Conservation (phyloP, 2,113 vertebrate genomes). For the Eolophus roseicapilla region DNA sequence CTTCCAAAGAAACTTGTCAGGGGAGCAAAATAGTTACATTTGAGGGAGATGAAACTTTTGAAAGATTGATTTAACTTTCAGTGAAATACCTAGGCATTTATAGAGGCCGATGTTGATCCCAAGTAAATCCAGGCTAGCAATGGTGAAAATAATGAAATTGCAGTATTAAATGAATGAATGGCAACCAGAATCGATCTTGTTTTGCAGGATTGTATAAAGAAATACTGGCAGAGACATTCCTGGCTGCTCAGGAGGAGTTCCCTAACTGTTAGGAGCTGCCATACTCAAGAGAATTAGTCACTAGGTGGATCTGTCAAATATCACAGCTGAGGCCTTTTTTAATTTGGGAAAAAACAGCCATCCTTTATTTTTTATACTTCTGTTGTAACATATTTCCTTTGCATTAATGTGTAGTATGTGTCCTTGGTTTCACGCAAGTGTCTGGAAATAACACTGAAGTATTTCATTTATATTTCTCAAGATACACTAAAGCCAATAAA, state of each 20-base stretch:
- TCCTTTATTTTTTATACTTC: not conserved
- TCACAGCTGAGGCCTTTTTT: not conserved
- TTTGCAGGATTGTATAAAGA: not conserved
- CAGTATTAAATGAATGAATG: not conserved
- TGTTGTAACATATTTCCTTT: not conserved
- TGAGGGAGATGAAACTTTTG: not conserved
- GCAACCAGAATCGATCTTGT: not conserved
- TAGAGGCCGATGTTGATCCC: not conserved
- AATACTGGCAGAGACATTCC: not conserved
- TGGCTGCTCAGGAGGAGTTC: not conserved
- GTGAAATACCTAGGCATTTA: not conserved
- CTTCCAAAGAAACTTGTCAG: not conserved
- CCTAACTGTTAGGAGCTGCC: not conserved
- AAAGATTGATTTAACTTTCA: not conserved
- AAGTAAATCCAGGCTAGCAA: not conserved
- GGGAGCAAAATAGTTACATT: not conserved
- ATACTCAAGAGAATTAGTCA: not conserved
- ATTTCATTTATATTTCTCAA: not conserved
- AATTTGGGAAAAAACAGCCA: not conserved
- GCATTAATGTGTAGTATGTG: not conserved
- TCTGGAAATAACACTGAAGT: not conserved
- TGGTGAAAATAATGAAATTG: not conserved
- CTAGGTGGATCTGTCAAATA: not conserved
- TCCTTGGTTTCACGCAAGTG: not conserved
- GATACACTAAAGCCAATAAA: not conserved